These are phyloP conservation scores for Chironomus striatipennis DNA, from an alignment of 1,140 invertebrate species.

Conservation along the genomic window DNA sequence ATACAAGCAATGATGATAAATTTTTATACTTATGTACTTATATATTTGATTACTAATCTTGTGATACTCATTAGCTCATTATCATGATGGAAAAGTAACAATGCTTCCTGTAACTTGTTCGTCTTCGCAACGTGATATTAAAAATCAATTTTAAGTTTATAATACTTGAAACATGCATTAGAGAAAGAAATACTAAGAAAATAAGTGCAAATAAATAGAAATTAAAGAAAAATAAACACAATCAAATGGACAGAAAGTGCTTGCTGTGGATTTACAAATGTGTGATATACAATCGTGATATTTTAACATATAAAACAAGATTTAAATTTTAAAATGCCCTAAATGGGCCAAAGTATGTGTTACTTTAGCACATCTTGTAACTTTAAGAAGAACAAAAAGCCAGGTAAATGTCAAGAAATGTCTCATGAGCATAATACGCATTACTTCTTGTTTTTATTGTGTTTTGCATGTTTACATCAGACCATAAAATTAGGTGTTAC, in stretches of 20 bases:
- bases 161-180: too few relatives aligned
- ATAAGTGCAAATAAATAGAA: not conserved
- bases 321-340: slow-evolving; percentile 17
- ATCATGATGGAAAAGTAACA: too few relatives aligned
- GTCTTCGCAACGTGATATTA: too few relatives aligned
- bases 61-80: too few relatives aligned
- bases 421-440: not conserved
- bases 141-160: too few relatives aligned
- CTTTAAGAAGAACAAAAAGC: slow-evolving; percentile 26
- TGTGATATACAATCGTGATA: slow-evolving; percentile 14
- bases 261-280: not conserved
- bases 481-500: not conserved
- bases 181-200: too few relatives aligned
- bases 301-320: not conserved
- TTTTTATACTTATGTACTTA: too few relatives aligned
- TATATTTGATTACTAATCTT: too few relatives aligned
- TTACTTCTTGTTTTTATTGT: not conserved
- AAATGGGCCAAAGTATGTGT: slow-evolving; percentile 24
- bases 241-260: not conserved
- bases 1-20: too few relatives aligned
- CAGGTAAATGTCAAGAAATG: slow-evolving; percentile 24
- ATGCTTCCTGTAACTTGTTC: too few relatives aligned
- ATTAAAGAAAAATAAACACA: not conserved
- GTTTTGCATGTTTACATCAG: not conserved
- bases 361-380: slow-evolving; percentile 28